Evolutionary conservation across 2,797 vertebrate species (phyloP).

Genomic region (Rhinogobio ventralis): DNA sequence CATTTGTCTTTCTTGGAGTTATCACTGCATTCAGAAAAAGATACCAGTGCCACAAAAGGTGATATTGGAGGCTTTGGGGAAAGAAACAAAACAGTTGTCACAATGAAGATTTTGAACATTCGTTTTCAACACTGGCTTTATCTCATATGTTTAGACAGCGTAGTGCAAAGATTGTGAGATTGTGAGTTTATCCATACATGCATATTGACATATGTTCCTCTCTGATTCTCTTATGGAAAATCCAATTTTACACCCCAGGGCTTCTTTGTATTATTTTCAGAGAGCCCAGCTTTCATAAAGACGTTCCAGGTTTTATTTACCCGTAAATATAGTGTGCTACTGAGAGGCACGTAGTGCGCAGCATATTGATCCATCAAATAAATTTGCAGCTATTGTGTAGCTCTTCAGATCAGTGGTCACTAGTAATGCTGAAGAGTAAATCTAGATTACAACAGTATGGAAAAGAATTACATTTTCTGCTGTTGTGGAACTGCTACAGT

Average conservation of each 20-base stretch:
- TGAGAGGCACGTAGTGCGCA: conserved; percentile 70
- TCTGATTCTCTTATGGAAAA: conserved; percentile 77
- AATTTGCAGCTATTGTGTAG: conserved; percentile 50
- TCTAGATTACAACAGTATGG: conserved; percentile 23
- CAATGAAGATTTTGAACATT: background rate
- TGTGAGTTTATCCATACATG: conserved; percentile 69
- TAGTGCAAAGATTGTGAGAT: conserved; percentile 68
- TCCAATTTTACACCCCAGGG: conserved; percentile 84
- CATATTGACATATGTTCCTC: conserved; percentile 79
- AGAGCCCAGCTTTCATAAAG: conserved; percentile 77
- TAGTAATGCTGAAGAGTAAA: conserved; percentile 37
- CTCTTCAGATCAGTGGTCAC: conserved; percentile 48
- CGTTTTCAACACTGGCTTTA: conserved; percentile 10
- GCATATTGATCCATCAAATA: conserved; percentile 71
- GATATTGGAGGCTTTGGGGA: conserved; percentile 23
- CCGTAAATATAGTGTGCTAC: conserved; percentile 79
- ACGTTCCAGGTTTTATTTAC: conserved; percentile 81
- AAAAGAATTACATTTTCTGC: conserved; percentile 1
- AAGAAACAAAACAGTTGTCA: conserved; percentile 16
- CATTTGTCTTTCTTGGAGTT: conserved; percentile 29
- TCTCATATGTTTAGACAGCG: conserved; percentile 33
- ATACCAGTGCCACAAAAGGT: conserved; percentile 9
- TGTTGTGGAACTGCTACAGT: conserved; percentile 28
- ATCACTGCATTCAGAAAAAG: background rate
- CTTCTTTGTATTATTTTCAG: conserved; percentile 80